Evolutionary conservation across 2,113 vertebrate genomes (phyloP).

Genomic region (Oncorhynchus clarkii): DNA sequence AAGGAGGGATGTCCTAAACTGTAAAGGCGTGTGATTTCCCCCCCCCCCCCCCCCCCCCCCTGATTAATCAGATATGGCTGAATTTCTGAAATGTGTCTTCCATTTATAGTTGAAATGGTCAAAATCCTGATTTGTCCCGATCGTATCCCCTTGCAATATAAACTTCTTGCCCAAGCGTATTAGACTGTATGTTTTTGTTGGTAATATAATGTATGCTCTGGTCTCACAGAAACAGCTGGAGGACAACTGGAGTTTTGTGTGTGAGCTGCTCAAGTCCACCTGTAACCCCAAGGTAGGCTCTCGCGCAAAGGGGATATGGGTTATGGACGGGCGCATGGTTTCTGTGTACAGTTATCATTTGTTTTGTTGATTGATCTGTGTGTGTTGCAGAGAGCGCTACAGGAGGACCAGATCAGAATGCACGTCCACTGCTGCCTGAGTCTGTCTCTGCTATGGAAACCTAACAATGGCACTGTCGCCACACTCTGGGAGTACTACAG

Average conservation of each 20-base stretch:
- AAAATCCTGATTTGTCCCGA: too few relatives aligned
- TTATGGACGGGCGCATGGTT: neutral
- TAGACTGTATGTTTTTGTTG: too few relatives aligned
- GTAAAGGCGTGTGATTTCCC: too few relatives aligned
- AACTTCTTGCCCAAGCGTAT: too few relatives aligned
- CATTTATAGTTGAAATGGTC: too few relatives aligned
- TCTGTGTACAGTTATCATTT: too few relatives aligned
- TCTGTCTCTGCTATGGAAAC: slow-evolving; percentile 84
- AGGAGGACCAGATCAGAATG: slow-evolving; percentile 91
- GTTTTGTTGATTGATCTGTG: neutral
- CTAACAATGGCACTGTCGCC: slow-evolving; percentile 79
- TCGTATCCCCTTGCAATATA: too few relatives aligned
- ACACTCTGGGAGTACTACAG: slow-evolving; percentile 93
- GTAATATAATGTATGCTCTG: neutral
- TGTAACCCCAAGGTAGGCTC: slow-evolving; percentile 78
- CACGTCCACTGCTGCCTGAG: slow-evolving; percentile 90
- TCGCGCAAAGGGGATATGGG: neutral
- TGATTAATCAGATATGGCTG: too few relatives aligned
- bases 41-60: too few relatives aligned
- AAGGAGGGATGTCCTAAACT: too few relatives aligned
- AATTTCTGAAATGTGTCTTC: too few relatives aligned
- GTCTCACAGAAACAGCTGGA: slow-evolving; percentile 77
- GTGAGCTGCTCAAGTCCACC: slow-evolving; percentile 84
- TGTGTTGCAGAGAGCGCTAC: slow-evolving; percentile 51
- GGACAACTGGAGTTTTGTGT: slow-evolving; percentile 88